Conservation (phyloP, 2,797 vertebrate species). For the Buceros bicornis region DNA sequence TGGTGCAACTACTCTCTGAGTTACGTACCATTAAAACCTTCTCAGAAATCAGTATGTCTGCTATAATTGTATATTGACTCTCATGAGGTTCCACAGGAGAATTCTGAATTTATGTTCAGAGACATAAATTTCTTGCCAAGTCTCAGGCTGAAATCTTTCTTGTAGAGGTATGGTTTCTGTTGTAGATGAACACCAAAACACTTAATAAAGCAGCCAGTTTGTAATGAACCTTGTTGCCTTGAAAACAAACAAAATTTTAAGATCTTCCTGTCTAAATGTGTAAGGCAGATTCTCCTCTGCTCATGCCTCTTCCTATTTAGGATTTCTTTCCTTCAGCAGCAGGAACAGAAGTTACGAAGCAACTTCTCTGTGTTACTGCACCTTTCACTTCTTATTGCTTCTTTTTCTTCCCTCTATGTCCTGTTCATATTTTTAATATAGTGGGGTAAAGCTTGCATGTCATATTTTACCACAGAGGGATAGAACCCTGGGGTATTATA, state of each 20-base stretch:
- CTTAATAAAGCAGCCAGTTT: not conserved
- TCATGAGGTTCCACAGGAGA: not conserved
- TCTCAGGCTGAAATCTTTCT: not conserved
- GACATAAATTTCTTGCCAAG: not conserved
- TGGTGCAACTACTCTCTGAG: not conserved
- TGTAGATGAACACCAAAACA: not conserved
- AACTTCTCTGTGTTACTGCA: not conserved
- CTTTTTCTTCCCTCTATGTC: not conserved
- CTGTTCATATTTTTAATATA: not conserved
- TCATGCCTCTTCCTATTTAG: not conserved
- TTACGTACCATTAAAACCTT: not conserved
- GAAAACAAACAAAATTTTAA: not conserved
- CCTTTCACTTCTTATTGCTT: not conserved
- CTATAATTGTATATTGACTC: not conserved
- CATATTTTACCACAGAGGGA: not conserved
- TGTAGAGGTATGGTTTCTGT: not conserved
- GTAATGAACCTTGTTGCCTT: not conserved
- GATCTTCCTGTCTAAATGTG: not conserved
- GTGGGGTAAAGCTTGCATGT: not conserved
- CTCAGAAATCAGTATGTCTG: not conserved
- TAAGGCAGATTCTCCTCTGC: not conserved
- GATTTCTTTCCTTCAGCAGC: not conserved
- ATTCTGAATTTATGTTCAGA: not conserved
- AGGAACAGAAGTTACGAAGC: not conserved
- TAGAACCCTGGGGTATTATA: not conserved